These are phyloP conservation scores for Syrphus vitripennis DNA, from an alignment of 2,888 invertebrate species.

Conservation along the genomic window DNA sequence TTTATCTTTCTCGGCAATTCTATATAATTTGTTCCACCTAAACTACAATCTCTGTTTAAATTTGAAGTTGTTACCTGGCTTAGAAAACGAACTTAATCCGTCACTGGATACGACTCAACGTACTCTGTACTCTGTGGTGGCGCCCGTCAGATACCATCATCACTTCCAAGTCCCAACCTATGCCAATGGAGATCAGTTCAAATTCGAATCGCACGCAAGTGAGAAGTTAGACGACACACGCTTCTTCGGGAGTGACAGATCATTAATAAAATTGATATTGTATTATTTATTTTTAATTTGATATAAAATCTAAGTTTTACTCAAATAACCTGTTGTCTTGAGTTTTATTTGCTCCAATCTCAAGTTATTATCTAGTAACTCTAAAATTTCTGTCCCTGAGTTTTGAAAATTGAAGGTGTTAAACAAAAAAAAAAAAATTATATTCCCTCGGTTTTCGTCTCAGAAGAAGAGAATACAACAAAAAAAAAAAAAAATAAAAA, in stretches of 20 bases:
- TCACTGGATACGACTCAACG: not conserved
- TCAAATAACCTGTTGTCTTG: slow-evolving; percentile 46
- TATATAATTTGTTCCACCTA: too few relatives aligned
- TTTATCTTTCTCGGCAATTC: too few relatives aligned
- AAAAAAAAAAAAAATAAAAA: not conserved
- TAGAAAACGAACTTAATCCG: not conserved
- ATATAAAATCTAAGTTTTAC: not conserved
- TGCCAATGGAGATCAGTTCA: slow-evolving; percentile 55
- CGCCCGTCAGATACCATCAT: slow-evolving; percentile 17
- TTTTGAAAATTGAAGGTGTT: slow-evolving; percentile 66
- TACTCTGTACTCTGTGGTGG: not conserved
- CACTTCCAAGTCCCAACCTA: slow-evolving; percentile 25
- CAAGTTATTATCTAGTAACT: too few relatives aligned
- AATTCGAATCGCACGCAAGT: slow-evolving; percentile 63
- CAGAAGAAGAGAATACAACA: not conserved
- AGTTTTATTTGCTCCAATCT: slow-evolving; percentile 43
- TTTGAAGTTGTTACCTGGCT: not conserved
- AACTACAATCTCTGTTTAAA: too few relatives aligned
- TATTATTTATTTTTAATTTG: not conserved
- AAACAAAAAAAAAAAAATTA: slow-evolving; percentile 9
- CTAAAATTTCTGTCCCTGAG: slow-evolving; percentile 18
- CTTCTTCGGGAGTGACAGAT: slow-evolving; percentile 44
- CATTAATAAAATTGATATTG: not conserved
- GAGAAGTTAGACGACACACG: slow-evolving; percentile 44
- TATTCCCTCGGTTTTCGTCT: slow-evolving; percentile 21